A percentile compares a stretch with the other conserved stretches of the same genome.
These are phyloP conservation scores for Stratiomys singularior DNA, from an alignment of 2,888 invertebrate genomes.

Conservation along the genomic window DNA sequence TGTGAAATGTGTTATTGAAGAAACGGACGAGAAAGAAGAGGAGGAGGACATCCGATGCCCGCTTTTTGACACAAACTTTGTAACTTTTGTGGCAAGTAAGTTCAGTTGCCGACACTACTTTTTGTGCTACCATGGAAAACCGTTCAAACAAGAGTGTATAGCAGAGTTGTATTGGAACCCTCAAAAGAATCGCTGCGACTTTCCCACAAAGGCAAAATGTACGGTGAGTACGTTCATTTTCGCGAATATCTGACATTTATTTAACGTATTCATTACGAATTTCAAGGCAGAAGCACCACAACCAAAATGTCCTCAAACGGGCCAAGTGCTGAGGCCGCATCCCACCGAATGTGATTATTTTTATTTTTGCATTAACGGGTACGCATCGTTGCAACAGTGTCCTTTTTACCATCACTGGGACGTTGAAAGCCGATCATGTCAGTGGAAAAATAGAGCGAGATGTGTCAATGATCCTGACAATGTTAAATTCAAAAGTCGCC, in stretches of 20 bases:
- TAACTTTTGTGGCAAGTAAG: conserved; percentile 59
- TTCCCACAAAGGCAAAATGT: conserved; percentile 59
- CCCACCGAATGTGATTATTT: conserved; percentile 62
- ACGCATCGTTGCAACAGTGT: conserved; percentile 62
- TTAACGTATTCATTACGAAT: not conserved
- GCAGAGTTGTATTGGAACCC: conserved; percentile 62
- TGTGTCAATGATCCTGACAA: conserved; percentile 53
- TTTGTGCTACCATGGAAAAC: conserved; percentile 62
- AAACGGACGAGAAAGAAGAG: not conserved
- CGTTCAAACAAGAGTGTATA: conserved; percentile 60
- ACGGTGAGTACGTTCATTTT: conserved; percentile 46
- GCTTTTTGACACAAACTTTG: conserved; percentile 33
- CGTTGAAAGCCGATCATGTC: conserved; percentile 58
- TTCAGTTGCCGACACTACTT: conserved; percentile 60
- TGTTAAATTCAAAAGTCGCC: not conserved
- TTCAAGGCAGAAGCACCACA: not conserved
- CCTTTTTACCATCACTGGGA: conserved; percentile 63
- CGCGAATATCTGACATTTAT: not conserved
- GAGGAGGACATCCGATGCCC: conserved; percentile 41
- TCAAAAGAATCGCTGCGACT: conserved; percentile 58
- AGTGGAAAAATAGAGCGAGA: conserved; percentile 59
- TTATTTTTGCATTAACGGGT: conserved; percentile 62
- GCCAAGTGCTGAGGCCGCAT: conserved; percentile 58
- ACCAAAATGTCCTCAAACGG: conserved; percentile 25
- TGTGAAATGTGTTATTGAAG: conserved; percentile 55